phyloP scores from a whole-genome alignment of 2,888 invertebrate genomes.

The Capitulum mitella region DNA sequence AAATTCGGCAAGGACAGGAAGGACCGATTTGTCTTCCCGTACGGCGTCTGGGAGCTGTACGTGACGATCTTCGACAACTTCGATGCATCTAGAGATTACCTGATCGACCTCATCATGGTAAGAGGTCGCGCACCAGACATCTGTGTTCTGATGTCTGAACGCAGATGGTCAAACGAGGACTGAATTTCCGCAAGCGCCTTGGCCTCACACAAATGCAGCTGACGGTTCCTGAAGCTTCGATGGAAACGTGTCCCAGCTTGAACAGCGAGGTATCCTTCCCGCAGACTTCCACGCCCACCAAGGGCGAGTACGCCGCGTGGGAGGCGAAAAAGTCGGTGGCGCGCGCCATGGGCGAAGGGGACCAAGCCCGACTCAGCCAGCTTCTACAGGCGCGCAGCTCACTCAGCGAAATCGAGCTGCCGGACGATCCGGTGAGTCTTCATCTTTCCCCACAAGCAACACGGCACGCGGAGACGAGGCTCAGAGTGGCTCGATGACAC shows the following conservation, averaged over 20 bases:
- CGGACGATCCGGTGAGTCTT: conserved; percentile 12
- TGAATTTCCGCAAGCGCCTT: too few species aligned
- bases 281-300: conserved; percentile 17
- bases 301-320: conserved; percentile 18
- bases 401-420: background rate
- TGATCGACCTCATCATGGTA: conserved; percentile 17
- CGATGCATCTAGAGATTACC: background rate
- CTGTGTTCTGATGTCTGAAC: too few species aligned
- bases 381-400: conserved; percentile 21
- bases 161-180: too few species aligned
- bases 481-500: too few species aligned
- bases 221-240: too few species aligned
- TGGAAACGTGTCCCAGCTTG: too few species aligned
- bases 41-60: conserved; percentile 21
- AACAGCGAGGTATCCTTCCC: too few species aligned
- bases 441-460: too few species aligned
- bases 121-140: too few species aligned
- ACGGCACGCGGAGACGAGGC: too few species aligned
- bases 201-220: too few species aligned
- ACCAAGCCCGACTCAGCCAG: conserved; percentile 26
- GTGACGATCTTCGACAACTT: conserved; percentile 22
- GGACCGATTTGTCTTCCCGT: conserved; percentile 24
- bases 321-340: background rate
- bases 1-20: conserved; percentile 25
- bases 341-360: conserved; percentile 23